Evolutionary conservation across 2,888 invertebrate genomes (phyloP).

Genomic region (Invenusta paracnida): DNA sequence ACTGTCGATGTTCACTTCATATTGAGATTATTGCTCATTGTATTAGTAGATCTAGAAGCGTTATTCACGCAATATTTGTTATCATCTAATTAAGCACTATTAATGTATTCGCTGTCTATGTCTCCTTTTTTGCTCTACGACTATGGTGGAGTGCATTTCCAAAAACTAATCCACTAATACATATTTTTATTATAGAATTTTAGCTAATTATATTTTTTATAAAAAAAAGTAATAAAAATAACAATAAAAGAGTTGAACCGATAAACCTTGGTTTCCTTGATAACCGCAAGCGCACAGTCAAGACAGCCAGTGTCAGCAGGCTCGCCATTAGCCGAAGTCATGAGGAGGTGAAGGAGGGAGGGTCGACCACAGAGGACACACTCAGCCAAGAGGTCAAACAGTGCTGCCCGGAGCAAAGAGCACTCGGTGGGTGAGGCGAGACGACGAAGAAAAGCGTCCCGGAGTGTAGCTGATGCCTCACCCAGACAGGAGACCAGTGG

Average conservation of each 20-base stretch:
- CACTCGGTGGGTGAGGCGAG: neutral
- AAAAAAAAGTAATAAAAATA: neutral
- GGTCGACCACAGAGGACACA: conserved; percentile 18
- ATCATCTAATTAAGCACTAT: no score
- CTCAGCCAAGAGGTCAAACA: conserved; percentile 16
- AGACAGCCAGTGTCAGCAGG: conserved; percentile 2
- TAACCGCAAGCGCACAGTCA: neutral
- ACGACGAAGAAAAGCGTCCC: conserved; percentile 17
- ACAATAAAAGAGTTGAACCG: no score
- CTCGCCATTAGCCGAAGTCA: conserved; percentile 20
- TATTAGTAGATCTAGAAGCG: no score
- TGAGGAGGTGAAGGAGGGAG: conserved; percentile 13
- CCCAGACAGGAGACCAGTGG: conserved; percentile 17
- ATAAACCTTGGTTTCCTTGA: neutral
- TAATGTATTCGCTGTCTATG: no score
- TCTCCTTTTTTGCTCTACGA: no score
- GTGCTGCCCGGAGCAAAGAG: neutral
- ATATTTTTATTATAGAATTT: neutral
- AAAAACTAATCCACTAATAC: neutral
- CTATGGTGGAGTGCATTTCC: no score
- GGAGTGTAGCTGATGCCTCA: neutral
- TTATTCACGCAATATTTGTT: no score
- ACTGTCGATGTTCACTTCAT: no score
- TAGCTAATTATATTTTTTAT: neutral
- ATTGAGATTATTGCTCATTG: no score